phyloP scores from a whole-genome alignment of 2,888 invertebrate genomes.

The Tethea ocularis region DNA sequence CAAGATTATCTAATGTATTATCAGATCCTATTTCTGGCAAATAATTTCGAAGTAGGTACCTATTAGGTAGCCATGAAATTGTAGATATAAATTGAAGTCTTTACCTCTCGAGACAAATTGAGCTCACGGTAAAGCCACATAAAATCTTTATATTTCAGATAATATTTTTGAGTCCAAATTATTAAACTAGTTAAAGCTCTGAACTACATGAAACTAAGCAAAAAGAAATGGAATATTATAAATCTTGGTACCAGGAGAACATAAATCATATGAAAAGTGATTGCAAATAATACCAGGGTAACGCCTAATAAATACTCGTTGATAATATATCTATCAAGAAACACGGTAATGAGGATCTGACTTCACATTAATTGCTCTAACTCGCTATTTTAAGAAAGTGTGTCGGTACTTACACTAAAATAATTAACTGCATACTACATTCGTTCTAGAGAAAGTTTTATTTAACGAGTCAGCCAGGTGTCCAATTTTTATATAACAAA shows the following conservation, averaged over 20 bases:
- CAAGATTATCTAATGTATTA: not conserved
- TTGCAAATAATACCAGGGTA: not conserved
- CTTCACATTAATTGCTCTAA: constrained; percentile 50
- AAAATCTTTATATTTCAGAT: not conserved
- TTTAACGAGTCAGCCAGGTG: not conserved
- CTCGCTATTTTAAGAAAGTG: constrained; percentile 41
- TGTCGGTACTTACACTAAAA: constrained; percentile 16
- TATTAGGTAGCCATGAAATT: not conserved
- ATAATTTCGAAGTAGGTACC: too few species aligned
- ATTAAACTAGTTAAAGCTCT: not conserved
- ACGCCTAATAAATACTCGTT: constrained; percentile 42
- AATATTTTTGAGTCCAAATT: not conserved
- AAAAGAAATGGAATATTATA: not conserved
- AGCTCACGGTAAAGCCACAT: not conserved
- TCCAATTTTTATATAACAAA: not conserved
- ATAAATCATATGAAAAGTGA: not conserved
- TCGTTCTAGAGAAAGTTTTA: not conserved
- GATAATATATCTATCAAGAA: constrained; percentile 63
- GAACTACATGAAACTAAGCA: not conserved
- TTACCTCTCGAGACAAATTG: not conserved
- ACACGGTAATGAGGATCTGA: constrained; percentile 54
- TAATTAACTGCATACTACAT: not conserved
- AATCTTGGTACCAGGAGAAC: not conserved
- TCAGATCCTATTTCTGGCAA: not conserved
- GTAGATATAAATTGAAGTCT: not conserved